These are phyloP conservation scores for Scaptomyza flava DNA, from an alignment of 2,888 invertebrate species.

Conservation along the genomic window DNA sequence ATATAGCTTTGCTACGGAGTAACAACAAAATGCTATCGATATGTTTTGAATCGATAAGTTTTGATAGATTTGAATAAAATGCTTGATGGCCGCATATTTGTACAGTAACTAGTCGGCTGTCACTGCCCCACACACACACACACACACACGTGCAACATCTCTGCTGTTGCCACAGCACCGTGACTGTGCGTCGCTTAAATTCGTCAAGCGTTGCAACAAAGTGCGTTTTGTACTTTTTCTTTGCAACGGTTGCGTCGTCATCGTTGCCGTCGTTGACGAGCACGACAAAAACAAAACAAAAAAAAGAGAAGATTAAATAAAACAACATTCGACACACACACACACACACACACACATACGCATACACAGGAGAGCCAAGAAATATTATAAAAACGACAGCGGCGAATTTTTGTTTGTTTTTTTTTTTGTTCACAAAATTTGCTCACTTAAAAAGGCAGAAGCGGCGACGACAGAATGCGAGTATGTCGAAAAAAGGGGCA, in stretches of 20 bases:
- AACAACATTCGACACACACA: conserved; percentile 11
- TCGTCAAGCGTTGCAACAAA: conserved; percentile 75
- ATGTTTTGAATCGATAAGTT: background rate
- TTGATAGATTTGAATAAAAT: background rate
- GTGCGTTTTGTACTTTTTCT: conserved; percentile 67
- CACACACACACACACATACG: conserved; percentile 4
- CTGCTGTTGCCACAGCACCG: background rate
- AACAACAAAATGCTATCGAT: background rate
- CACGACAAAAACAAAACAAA: conserved; percentile 13
- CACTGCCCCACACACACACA: conserved; percentile 4
- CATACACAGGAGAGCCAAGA: conserved; percentile 41
- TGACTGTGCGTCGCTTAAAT: conserved; percentile 37
- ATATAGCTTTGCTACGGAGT: background rate
- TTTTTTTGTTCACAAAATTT: conserved; percentile 55
- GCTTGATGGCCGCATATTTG: background rate
- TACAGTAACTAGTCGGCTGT: background rate
- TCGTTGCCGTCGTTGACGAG: conserved; percentile 37
- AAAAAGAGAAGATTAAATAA: conserved; percentile 1
- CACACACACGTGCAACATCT: conserved; percentile 3
- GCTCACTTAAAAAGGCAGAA: conserved; percentile 52
- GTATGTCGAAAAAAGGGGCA: conserved; percentile 48
- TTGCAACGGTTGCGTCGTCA: conserved; percentile 33
- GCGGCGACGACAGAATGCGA: conserved; percentile 7
- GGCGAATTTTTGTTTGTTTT: conserved; percentile 33
- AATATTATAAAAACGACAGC: conserved; percentile 75